Evolutionary conservation across 2,888 invertebrate species (phyloP).

Genomic region (Hypsopygia costalis): DNA sequence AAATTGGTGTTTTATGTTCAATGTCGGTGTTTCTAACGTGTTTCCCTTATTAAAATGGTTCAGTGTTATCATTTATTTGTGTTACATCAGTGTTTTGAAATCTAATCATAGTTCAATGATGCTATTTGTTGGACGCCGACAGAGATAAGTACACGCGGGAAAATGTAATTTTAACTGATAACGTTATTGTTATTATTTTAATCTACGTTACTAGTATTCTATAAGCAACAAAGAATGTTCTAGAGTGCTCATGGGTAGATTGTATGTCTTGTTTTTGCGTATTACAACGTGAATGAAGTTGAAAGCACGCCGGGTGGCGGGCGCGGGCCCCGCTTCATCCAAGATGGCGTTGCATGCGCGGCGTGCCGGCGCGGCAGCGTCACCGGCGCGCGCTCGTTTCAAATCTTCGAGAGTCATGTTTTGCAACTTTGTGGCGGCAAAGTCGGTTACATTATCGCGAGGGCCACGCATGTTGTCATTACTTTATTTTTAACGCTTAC

Average conservation of each 20-base stretch:
- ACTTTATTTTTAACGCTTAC: conserved; percentile 72
- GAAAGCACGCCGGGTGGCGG: conserved; percentile 60
- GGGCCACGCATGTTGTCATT: conserved; percentile 72
- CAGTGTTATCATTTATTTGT: conserved; percentile 6
- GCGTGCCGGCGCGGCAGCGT: conserved; percentile 71
- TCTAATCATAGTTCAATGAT: conserved; percentile 37
- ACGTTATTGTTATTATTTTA: conserved; percentile 8
- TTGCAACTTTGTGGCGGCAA: conserved; percentile 55
- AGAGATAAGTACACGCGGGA: conserved; percentile 60
- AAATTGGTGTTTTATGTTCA: conserved; percentile 39
- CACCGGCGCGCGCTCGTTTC: conserved; percentile 69
- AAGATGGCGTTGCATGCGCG: conserved; percentile 76
- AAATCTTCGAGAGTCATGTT: conserved; percentile 56
- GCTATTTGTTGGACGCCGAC: conserved; percentile 47
- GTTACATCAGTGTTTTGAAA: conserved; percentile 24
- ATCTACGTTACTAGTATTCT: neutral
- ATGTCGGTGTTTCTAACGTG: conserved; percentile 18
- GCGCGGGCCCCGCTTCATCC: conserved; percentile 50
- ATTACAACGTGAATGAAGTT: conserved; percentile 28
- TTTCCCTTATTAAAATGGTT: conserved; percentile 10
- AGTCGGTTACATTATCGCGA: conserved; percentile 68
- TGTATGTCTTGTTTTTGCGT: conserved; percentile 25
- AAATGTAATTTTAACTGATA: conserved; percentile 36
- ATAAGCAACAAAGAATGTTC: conserved; percentile 3
- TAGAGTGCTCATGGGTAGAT: conserved; percentile 17